Percentiles rank a stretch among this genome's conserved stretches.
These are phyloP conservation scores for Cryptotermes secundus DNA, from an alignment of 1,140 invertebrate genomes.

Conservation along the genomic window DNA sequence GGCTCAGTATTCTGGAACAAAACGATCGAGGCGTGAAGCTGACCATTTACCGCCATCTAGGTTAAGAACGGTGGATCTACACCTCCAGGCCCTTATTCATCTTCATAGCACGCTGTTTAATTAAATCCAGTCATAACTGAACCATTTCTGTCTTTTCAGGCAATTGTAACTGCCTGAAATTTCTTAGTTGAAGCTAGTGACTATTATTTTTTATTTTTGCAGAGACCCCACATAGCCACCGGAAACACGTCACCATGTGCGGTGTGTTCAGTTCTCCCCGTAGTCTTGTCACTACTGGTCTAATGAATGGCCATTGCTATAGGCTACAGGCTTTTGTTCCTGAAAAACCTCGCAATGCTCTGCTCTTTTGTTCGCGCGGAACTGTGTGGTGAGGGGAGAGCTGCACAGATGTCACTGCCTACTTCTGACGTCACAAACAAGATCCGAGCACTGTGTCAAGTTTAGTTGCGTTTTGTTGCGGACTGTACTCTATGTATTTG, in stretches of 20 bases:
- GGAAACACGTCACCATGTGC: neutral
- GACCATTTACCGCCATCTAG: too few species aligned
- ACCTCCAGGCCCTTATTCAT: too few species aligned
- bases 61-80: too few species aligned
- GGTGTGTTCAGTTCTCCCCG: neutral
- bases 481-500: neutral
- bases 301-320: neutral
- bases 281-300: neutral
- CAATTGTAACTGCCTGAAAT: too few species aligned
- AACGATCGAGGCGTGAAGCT: too few species aligned
- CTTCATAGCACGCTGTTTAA: too few species aligned
- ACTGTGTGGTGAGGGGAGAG: constrained; percentile 7
- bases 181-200: too few species aligned
- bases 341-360: constrained; percentile 16
- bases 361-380: constrained; percentile 10
- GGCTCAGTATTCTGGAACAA: too few species aligned
- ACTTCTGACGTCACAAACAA: neutral
- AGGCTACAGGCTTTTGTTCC: neutral
- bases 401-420: constrained; percentile 8
- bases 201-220: neutral
- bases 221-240: neutral
- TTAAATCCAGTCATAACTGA: too few species aligned
- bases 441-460: neutral
- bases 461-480: neutral
- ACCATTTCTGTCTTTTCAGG: too few species aligned